Conservation (phyloP, 2,113 vertebrate species). For the Osmerus mordax region DNA sequence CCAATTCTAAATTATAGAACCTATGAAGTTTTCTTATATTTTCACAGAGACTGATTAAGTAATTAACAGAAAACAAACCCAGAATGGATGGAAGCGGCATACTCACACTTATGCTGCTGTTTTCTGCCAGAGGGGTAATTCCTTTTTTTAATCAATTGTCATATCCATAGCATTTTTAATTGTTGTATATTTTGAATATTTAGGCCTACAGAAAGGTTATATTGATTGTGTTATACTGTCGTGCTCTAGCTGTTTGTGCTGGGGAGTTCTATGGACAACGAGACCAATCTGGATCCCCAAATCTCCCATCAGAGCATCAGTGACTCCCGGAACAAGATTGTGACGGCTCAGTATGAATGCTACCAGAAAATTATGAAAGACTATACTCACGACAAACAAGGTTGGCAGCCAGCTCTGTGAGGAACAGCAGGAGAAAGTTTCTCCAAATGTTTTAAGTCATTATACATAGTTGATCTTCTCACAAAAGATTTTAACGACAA, state of each 20-base stretch:
- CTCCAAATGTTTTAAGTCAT: no score
- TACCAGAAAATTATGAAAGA: constrained; percentile 88
- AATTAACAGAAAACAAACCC: not conserved
- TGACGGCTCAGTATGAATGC: constrained; percentile 89
- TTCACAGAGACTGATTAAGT: no score
- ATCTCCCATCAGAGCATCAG: constrained; percentile 44
- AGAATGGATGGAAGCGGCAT: constrained; percentile 38
- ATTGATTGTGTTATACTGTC: not conserved
- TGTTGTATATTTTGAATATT: no score
- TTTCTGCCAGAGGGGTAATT: constrained; percentile 46
- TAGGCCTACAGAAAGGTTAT: no score
- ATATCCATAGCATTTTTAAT: no score
- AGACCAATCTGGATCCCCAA: constrained; percentile 16
- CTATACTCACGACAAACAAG: constrained; percentile 38
- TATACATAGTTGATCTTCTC: no score
- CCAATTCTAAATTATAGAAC: no score
- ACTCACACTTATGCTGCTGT: constrained; percentile 39
- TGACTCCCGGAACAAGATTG: constrained; percentile 75
- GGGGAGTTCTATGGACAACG: constrained; percentile 52
- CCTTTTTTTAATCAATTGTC: no score
- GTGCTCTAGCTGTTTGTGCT: constrained; percentile 59
- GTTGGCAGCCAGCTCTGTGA: constrained; percentile 37
- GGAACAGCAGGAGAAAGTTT: no score
- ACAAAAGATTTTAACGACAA: not conserved
- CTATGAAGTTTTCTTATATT: no score